Base-by-base conservation (phyloP, 30 jellyfish, hydroid and myxozoan genomes). In the Hydractinia symbiolongicarpus region DNA sequence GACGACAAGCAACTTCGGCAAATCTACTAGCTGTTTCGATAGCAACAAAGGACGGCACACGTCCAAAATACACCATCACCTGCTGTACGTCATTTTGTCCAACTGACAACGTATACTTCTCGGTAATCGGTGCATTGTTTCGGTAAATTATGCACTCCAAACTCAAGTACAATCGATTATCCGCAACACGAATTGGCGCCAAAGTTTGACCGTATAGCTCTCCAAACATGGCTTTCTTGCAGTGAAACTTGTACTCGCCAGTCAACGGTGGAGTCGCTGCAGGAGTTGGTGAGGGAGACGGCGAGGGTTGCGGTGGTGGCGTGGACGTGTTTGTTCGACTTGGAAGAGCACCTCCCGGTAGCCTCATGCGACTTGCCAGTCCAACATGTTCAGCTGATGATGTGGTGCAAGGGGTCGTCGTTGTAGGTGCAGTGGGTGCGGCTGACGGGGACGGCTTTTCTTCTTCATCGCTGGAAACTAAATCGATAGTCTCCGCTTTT, bases 381-480 rank as follows among this genome's bases (percentile, higher is more conserved):
- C 78, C 76, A 14, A 11, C 85, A 30, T 30, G 44, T 30, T 30
- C 44, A 30, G 44, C 44, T 30, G 44, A 30, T 54, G 88, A 44
- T 53, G 61, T 67, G 58, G 51, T 62, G 40, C 19, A 56, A 8
- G 21, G 73, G 15, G 6, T 15, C 5, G 55, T 61, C 54, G 44
- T 60, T 21, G 49, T 72, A 6, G 21, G 57, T 8, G 60, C 17
- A 16, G n/a, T 58, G 6, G 58, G 30, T 19, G 51, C 61, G 7
- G n/a, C 77, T 30, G 44, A 17, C 53, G 13, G 66, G 13, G 17
- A 57, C 66, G 50, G 8, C 40, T 53, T 52, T 53, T 72, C 85
- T 54, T 55, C 82, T 53, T 90, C 97, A 70, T 90, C 97, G 82
- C 97, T 90, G 9, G 97, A 90, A 15, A 90, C 86, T 50, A 88